Conservation (phyloP, 2,888 invertebrate genomes). For the Tachina lurida region DNA sequence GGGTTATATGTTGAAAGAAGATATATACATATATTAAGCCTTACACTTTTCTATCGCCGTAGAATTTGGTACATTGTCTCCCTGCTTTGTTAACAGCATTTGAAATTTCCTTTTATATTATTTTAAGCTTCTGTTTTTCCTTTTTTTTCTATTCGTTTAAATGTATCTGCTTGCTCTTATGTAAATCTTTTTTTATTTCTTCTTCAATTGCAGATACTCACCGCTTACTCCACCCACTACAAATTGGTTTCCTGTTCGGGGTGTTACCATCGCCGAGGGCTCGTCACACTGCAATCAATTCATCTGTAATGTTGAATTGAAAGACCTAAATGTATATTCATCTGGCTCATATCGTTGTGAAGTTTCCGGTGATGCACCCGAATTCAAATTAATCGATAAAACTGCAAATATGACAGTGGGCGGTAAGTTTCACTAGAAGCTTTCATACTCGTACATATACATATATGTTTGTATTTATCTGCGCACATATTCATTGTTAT, state of each 20-base stretch:
- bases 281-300: conserved; percentile 83
- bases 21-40: background rate
- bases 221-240: conserved; percentile 82
- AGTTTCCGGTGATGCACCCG: conserved; percentile 86
- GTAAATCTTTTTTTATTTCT: conserved; percentile 8
- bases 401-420: conserved; percentile 85
- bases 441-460: too few relatives aligned
- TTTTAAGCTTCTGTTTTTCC: background rate
- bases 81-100: background rate
- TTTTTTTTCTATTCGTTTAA: conserved; percentile 17
- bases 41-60: background rate
- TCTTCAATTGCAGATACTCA: conserved; percentile 80
- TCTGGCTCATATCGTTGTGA: conserved; percentile 86
- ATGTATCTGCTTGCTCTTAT: conserved; percentile 24
- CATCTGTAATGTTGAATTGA: conserved; percentile 82
- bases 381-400: conserved; percentile 85
- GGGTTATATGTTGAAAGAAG: too few relatives aligned
- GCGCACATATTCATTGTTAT: background rate
- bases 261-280: conserved; percentile 81
- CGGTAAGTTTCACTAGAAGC: conserved; percentile 81
- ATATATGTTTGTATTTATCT: background rate
- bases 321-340: conserved; percentile 80
- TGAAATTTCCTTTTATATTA: conserved; percentile 8
- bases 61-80: too few relatives aligned
- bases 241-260: conserved; percentile 82